Percentiles rank a stretch among this genome's conserved stretches.
Evolutionary conservation across 1,140 invertebrate species (phyloP).

Genomic region (Pseudobourletiella spinata): DNA sequence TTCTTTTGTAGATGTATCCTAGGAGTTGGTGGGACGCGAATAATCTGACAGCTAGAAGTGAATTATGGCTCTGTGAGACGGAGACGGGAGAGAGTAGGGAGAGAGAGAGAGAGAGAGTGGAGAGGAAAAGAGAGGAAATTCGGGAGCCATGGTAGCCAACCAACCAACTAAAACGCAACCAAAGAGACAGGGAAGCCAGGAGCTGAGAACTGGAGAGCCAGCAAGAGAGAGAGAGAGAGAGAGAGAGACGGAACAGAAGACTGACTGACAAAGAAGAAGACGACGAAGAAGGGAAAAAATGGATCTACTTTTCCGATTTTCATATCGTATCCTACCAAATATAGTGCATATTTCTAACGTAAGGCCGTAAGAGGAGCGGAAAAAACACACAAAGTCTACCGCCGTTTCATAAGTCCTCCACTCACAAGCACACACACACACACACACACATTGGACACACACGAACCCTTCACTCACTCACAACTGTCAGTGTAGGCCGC

Average conservation of each 20-base stretch:
- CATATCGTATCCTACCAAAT: neutral
- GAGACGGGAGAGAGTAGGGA: neutral
- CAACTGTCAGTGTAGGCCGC: too few species aligned
- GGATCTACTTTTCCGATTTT: slow-evolving; percentile 11
- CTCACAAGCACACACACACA: too few species aligned
- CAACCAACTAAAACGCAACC: slow-evolving; percentile 7
- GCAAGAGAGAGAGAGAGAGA: slow-evolving; percentile 2
- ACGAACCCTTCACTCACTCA: too few species aligned
- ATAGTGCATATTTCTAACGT: too few species aligned
- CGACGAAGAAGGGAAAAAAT: slow-evolving; percentile 15
- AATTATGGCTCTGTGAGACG: slow-evolving; percentile 31
- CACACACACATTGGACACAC: too few species aligned
- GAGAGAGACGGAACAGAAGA: slow-evolving; percentile 1
- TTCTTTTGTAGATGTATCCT: slow-evolving; percentile 36
- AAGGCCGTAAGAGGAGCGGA: too few species aligned
- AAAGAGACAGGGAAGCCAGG: neutral
- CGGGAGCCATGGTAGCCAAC: neutral
- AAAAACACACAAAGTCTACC: neutral
- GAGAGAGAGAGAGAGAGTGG: neutral
- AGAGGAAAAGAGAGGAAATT: slow-evolving; percentile 19
- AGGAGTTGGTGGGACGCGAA: slow-evolving; percentile 35
- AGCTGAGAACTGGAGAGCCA: neutral
- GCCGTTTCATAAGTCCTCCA: neutral
- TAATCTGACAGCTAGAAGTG: slow-evolving; percentile 36
- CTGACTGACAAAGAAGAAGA: slow-evolving; percentile 14